A percentile compares a stretch with the other conserved stretches of the same genome.
These are phyloP conservation scores for Mimachlamys varia DNA, from an alignment of 2,888 invertebrate species.

Conservation along the genomic window DNA sequence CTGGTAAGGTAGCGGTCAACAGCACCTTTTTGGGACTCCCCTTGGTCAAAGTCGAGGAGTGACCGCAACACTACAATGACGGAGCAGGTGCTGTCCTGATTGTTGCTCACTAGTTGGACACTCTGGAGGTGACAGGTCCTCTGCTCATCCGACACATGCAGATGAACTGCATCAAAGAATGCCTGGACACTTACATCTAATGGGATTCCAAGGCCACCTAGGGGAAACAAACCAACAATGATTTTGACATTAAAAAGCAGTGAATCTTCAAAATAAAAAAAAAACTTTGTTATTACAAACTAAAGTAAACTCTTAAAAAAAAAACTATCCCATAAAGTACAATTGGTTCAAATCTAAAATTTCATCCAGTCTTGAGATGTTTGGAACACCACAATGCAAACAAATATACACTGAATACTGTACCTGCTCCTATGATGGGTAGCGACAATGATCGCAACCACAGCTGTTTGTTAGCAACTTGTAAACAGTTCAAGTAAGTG, in stretches of 20 bases:
- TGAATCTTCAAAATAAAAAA: too few species aligned
- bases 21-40: conserved; percentile 53
- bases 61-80: conserved; percentile 60
- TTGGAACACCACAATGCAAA: too few species aligned
- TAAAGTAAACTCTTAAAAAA: too few species aligned
- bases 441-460: conserved; percentile 59
- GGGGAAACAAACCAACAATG: not conserved
- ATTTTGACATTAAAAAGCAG: too few species aligned
- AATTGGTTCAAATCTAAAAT: too few species aligned
- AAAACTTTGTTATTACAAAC: too few species aligned
- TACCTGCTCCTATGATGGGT: conserved; percentile 63
- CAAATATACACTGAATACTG: not conserved
- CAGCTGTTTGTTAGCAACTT: conserved; percentile 58
- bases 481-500: conserved; percentile 62
- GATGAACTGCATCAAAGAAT: conserved; percentile 59
- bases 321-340: too few species aligned
- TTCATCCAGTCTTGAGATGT: too few species aligned
- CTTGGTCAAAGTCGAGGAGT: conserved; percentile 56
- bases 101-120: conserved; percentile 57
- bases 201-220: conserved; percentile 61
- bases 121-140: conserved; percentile 52
- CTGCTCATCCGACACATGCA: conserved; percentile 48
- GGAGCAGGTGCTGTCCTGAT: conserved; percentile 58
- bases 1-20: conserved; percentile 54
- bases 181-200: conserved; percentile 63